A percentile compares a stretch with the other conserved stretches of the same genome.
phyloP scores from a whole-genome alignment of 1,140 invertebrate genomes.

The Hylaeus volcanicus region DNA sequence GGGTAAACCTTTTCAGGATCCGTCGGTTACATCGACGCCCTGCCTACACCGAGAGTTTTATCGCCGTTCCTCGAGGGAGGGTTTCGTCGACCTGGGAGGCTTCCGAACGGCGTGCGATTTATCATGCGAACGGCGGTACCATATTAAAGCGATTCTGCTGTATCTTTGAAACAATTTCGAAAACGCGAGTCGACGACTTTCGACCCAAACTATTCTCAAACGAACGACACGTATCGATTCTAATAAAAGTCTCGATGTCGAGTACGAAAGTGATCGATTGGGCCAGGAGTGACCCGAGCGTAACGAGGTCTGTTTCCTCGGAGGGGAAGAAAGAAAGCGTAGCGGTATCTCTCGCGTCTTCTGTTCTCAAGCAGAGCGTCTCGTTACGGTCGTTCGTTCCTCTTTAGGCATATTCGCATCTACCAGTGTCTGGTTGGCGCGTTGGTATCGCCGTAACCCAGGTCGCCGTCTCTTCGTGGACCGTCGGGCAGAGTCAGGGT shows the following conservation, averaged over 20 bases:
- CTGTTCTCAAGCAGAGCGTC: background rate
- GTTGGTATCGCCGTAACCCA: slow-evolving; percentile 11
- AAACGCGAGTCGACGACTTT: too few species aligned
- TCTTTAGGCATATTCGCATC: slow-evolving; percentile 12
- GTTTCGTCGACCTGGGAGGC: background rate
- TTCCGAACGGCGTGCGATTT: background rate
- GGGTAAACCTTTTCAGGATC: background rate
- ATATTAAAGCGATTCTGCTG: too few species aligned
- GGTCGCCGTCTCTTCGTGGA: background rate
- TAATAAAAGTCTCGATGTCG: too few species aligned
- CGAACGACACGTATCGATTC: too few species aligned
- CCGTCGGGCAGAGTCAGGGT: background rate
- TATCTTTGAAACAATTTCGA: too few species aligned
- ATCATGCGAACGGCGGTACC: background rate
- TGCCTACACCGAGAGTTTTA: background rate
- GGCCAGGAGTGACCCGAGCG: too few species aligned
- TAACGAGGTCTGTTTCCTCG: background rate
- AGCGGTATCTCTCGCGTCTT: slow-evolving; percentile 11
- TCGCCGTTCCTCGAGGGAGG: background rate
- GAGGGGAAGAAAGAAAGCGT: background rate
- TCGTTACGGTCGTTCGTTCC: slow-evolving; percentile 39
- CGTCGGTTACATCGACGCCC: slow-evolving; percentile 2
- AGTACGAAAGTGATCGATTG: too few species aligned
- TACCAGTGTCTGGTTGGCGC: background rate
- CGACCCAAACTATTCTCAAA: too few species aligned